Evolutionary conservation across 2,797 vertebrate genomes (phyloP).

Genomic region (Sardinella longiceps): DNA sequence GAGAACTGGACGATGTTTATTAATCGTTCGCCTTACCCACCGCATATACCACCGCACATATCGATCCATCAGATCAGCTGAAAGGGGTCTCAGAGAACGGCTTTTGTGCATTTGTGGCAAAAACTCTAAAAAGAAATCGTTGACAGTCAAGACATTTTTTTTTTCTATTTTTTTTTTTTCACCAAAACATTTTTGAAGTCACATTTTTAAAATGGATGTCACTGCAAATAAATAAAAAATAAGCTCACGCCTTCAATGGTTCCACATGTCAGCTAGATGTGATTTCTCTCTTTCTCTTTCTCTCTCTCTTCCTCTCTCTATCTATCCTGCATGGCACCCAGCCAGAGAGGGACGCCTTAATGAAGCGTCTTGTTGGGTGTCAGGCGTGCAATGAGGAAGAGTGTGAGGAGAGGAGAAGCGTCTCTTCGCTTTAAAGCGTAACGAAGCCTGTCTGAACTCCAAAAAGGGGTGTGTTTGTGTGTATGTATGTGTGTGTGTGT

Average conservation of each 20-base stretch:
- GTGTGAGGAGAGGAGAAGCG: not conserved
- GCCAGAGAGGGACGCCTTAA: conserved; percentile 28
- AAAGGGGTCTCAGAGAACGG: not conserved
- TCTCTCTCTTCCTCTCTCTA: too few species aligned
- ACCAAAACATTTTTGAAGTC: not conserved
- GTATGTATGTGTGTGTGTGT: not conserved
- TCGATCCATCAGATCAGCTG: not conserved
- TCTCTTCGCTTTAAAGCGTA: not conserved
- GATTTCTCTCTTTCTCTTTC: not conserved
- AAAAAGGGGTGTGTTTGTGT: conserved; percentile 10
- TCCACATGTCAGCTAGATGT: not conserved
- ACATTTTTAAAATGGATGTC: not conserved
- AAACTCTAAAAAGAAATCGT: not conserved
- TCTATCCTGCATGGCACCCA: not conserved
- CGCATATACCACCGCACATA: not conserved
- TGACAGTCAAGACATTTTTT: not conserved
- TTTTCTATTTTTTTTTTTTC: not conserved
- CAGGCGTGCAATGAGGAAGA: conserved; percentile 31
- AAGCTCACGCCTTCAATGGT: not conserved
- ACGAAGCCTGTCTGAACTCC: conserved; percentile 37
- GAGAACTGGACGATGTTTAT: not conserved
- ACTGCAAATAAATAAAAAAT: not conserved
- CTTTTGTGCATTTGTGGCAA: not conserved
- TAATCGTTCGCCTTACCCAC: not conserved
- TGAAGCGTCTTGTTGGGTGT: conserved; percentile 29